A percentile compares a stretch with the other conserved stretches of the same genome.
Conservation (phyloP, 1,140 invertebrate species). For the Anastrepha ludens region DNA sequence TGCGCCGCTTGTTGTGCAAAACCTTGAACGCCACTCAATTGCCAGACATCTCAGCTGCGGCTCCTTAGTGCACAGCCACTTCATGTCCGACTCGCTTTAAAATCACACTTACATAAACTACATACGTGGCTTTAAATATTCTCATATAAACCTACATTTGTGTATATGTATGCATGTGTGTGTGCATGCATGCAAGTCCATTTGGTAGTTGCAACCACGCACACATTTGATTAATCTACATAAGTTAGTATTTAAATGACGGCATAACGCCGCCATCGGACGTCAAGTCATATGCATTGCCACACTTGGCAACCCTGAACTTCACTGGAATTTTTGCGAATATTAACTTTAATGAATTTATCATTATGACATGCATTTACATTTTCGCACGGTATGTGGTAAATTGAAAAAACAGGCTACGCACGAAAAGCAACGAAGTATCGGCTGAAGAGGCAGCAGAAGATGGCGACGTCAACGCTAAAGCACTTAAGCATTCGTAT, state of each 20-base stretch:
- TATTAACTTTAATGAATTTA: slow-evolving; percentile 59
- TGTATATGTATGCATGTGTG: too few species aligned
- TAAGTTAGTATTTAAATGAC: slow-evolving; percentile 22
- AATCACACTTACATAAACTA: background rate
- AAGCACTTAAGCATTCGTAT: slow-evolving; percentile 5
- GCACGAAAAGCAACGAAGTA: slow-evolving; percentile 8
- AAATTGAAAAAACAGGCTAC: slow-evolving; percentile 58
- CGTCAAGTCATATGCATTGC: background rate
- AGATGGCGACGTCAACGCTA: background rate
- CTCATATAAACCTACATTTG: background rate
- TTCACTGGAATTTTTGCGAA: slow-evolving; percentile 50
- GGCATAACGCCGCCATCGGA: background rate
- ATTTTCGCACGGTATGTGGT: slow-evolving; percentile 59
- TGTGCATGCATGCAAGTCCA: background rate
- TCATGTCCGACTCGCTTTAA: slow-evolving; percentile 40
- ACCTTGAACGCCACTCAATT: slow-evolving; percentile 13
- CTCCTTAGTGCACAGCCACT: slow-evolving; percentile 41
- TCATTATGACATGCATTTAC: slow-evolving; percentile 60
- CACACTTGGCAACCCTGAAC: slow-evolving; percentile 17
- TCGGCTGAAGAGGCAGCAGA: background rate
- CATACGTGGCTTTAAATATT: background rate
- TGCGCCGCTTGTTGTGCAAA: too few species aligned
- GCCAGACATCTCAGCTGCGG: background rate
- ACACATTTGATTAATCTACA: slow-evolving; percentile 48
- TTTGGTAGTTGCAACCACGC: background rate